phyloP scores from a whole-genome alignment of 2,888 invertebrate species.

The Craniophora ligustri region DNA sequence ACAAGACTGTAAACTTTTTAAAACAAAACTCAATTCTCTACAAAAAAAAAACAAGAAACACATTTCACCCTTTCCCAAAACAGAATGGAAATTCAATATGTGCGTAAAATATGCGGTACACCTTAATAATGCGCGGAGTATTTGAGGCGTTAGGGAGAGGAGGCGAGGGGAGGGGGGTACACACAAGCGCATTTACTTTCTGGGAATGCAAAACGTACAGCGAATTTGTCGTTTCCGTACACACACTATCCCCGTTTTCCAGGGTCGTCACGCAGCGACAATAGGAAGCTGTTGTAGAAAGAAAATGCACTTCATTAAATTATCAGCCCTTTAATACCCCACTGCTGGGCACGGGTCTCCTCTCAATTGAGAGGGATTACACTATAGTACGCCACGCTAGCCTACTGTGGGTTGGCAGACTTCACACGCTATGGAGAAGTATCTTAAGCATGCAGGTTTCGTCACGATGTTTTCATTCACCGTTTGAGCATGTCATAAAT shows the following conservation, averaged over 20 bases:
- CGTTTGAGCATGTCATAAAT: too few species aligned
- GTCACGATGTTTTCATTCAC: too few species aligned
- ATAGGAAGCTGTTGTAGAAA: neutral
- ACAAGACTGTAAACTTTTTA: constrained; percentile 1
- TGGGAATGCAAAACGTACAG: constrained; percentile 13
- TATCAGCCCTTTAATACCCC: too few species aligned
- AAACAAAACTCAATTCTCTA: constrained; percentile 9
- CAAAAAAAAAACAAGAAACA: constrained; percentile 19
- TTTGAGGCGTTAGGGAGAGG: too few species aligned
- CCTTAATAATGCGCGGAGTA: constrained; percentile 22
- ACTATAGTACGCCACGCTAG: too few species aligned
- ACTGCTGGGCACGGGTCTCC: too few species aligned
- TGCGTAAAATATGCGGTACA: constrained; percentile 25
- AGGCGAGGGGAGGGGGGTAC: constrained; percentile 1
- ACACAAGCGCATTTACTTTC: constrained; percentile 16
- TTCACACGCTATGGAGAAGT: too few species aligned
- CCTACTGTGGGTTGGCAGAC: too few species aligned
- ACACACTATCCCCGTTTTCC: constrained; percentile 4
- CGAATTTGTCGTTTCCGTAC: constrained; percentile 12
- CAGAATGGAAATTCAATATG: constrained; percentile 34
- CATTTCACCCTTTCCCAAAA: constrained; percentile 2
- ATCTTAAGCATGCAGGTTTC: too few species aligned
- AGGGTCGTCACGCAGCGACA: constrained; percentile 5
- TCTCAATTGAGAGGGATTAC: too few species aligned
- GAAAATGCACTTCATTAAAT: too few species aligned